Percentiles rank a stretch among this genome's conserved stretches.
Evolutionary conservation across 2,113 vertebrate species (phyloP).

Genomic region (Rhinichthys klamathensis): DNA sequence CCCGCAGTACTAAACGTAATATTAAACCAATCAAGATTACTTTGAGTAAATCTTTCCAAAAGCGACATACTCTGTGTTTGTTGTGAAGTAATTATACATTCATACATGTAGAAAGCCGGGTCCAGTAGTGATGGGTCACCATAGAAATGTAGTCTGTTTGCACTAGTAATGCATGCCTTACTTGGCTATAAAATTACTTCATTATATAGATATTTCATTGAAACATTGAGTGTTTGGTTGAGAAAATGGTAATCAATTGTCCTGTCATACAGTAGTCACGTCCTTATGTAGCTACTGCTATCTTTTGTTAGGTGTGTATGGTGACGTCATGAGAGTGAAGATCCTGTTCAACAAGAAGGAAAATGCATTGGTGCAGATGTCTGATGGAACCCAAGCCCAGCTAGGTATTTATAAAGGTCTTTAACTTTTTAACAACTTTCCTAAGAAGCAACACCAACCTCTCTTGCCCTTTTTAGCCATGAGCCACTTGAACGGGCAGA

Average conservation of each 20-base stretch:
- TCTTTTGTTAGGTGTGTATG: conserved; percentile 74
- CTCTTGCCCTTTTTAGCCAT: conserved; percentile 78
- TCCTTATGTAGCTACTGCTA: conserved; percentile 13
- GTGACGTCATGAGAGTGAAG: conserved; percentile 89
- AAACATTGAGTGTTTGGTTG: not conserved
- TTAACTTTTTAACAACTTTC: not conserved
- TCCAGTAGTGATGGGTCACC: not conserved
- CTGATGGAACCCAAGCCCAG: conserved; percentile 94
- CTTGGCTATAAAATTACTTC: not conserved
- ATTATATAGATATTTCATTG: not conserved
- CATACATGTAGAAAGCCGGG: not conserved
- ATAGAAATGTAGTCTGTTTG: not conserved
- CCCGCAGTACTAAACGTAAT: not conserved
- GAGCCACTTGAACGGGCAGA: conserved; percentile 94
- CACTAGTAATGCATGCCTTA: not conserved
- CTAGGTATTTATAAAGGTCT: conserved; percentile 78
- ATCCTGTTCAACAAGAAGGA: conserved; percentile 98
- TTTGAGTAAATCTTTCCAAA: not conserved
- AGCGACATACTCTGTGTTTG: not conserved
- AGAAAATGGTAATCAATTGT: not conserved
- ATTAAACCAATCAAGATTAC: not conserved
- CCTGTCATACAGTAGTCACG: not conserved
- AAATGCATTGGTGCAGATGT: conserved; percentile 95
- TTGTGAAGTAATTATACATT: not conserved
- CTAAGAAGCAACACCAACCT: not conserved